phyloP scores from a whole-genome alignment of 1,140 invertebrate species.

The Holotrichia oblita region DNA sequence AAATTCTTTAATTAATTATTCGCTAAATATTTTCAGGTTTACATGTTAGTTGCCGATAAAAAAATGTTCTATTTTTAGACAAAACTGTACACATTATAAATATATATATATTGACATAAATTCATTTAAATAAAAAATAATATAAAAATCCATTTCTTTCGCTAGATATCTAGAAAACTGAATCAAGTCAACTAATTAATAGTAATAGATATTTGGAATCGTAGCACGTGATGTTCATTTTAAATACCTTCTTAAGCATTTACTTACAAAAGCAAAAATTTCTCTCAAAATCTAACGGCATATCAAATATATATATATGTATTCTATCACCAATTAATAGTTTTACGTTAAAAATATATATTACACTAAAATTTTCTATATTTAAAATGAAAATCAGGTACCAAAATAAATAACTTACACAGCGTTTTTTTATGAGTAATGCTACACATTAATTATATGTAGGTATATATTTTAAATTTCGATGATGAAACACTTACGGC shows the following conservation, averaged over 20 bases:
- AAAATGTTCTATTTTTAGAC: neutral
- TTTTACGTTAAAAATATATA: neutral
- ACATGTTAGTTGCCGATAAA: conserved; percentile 10
- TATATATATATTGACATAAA: neutral
- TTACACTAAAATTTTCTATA: conserved; percentile 3
- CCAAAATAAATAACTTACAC: conserved; percentile 22
- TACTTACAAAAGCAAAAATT: conserved; percentile 1
- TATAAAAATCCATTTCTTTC: conserved; percentile 14
- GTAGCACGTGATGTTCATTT: conserved; percentile 25
- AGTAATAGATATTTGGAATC: conserved; percentile 26
- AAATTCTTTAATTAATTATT: neutral
- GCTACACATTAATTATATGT: conserved; percentile 22
- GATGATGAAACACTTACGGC: conserved; percentile 27
- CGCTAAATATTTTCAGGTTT: neutral
- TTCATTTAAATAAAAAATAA: conserved; percentile 32
- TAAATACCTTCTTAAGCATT: conserved; percentile 20
- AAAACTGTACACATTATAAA: conserved; percentile 17
- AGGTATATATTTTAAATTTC: neutral
- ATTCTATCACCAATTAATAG: conserved; percentile 13
- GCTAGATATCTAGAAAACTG: neutral
- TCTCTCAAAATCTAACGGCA: neutral
- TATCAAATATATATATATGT: conserved; percentile 17
- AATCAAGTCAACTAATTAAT: neutral
- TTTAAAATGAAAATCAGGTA: conserved; percentile 40
- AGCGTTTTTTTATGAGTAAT: neutral